Base-by-base conservation (phyloP, 2,888 invertebrate genomes). In the Smittia aterrima region DNA sequence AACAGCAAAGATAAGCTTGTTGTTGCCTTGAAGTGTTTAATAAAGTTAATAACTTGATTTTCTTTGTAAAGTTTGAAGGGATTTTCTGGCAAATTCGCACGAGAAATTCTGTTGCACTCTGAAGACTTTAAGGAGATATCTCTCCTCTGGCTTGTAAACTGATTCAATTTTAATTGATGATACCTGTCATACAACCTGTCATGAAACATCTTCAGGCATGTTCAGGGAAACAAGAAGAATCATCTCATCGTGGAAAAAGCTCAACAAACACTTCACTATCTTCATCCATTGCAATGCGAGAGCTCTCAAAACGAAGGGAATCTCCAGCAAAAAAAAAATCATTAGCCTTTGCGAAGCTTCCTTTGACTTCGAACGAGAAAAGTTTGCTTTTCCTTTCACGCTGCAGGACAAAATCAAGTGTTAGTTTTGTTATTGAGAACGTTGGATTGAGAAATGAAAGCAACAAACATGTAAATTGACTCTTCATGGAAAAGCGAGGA, bases 401-500 rank as follows among this genome's bases (percentile, higher is more conserved):
- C 67, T 67, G 11, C 22, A 67, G 67, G 24, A 24, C n/a, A 40
- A 41, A 22, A 41, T 67, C 24, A 67, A 67, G 67, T 67, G 67
- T 67, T 67, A 67, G 67, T 47, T 67, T 67, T 41, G 47, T 22
- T 41, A 47, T 47, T 47, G 22, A 38, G 25, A 66, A 47, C 13
- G 16, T 47, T 47, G 47, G 3, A n/a, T 16, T 47, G 47, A 58
- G 16, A 20, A 18, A 20, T n/a, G 47, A 47, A 58, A 22, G 9
- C 58, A 58, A 58, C 58, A 58, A 58, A 58, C 58, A 67, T 40
- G 27, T 24, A 67, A 67, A 67, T 67, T 67, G 40, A 41, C 67
- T 47, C 11, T 64, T 16, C 11, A 16, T 47, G 2, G 47, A n/a
- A n/a, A 47, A 64, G 24, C 24, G 25, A 62, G 9, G 62, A 24